Conservation (phyloP, 2,888 invertebrate genomes). For the Drosophila antonietae region DNA sequence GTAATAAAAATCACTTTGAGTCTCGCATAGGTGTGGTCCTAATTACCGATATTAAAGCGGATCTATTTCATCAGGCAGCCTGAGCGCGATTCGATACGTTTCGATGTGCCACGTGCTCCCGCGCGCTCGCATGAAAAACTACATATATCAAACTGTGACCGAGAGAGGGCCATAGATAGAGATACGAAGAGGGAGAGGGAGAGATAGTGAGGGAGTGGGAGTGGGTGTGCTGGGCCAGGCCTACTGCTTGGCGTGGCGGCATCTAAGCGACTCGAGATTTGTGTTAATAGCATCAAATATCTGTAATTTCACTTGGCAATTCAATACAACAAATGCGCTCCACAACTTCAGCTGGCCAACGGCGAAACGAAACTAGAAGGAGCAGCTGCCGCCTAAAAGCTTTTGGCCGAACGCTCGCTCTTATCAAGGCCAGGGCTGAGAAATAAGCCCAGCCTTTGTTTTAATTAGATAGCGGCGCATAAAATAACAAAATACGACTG, state of each 20-base stretch:
- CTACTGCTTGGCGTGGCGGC: slow-evolving; percentile 33
- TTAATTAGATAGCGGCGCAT: slow-evolving; percentile 73
- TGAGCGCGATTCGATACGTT: slow-evolving; percentile 26
- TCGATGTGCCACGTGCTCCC: slow-evolving; percentile 63
- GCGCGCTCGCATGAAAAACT: slow-evolving; percentile 60
- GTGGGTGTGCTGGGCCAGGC: slow-evolving; percentile 17
- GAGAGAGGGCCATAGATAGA: slow-evolving; percentile 6
- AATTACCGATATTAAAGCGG: slow-evolving; percentile 82
- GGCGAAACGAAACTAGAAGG: slow-evolving; percentile 37
- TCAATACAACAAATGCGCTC: slow-evolving; percentile 64
- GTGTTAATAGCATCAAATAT: slow-evolving; percentile 83
- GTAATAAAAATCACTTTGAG: slow-evolving; percentile 75
- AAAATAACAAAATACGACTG: slow-evolving; percentile 43
- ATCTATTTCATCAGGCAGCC: slow-evolving; percentile 76
- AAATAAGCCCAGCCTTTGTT: slow-evolving; percentile 68
- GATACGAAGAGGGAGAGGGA: not conserved
- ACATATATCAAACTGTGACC: slow-evolving; percentile 53
- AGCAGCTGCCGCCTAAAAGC: slow-evolving; percentile 55
- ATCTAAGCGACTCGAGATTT: slow-evolving; percentile 60
- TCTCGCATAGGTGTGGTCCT: slow-evolving; percentile 81
- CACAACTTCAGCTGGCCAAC: slow-evolving; percentile 28
- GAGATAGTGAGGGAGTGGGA: slow-evolving; percentile 13
- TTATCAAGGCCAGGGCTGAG: slow-evolving; percentile 68
- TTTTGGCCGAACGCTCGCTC: slow-evolving; percentile 25
- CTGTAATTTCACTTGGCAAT: slow-evolving; percentile 80